A percentile compares a stretch with the other conserved stretches of the same genome.
These are phyloP conservation scores for Phragmatobia fuliginosa DNA, from an alignment of 2,888 invertebrate genomes.

Conservation along the genomic window DNA sequence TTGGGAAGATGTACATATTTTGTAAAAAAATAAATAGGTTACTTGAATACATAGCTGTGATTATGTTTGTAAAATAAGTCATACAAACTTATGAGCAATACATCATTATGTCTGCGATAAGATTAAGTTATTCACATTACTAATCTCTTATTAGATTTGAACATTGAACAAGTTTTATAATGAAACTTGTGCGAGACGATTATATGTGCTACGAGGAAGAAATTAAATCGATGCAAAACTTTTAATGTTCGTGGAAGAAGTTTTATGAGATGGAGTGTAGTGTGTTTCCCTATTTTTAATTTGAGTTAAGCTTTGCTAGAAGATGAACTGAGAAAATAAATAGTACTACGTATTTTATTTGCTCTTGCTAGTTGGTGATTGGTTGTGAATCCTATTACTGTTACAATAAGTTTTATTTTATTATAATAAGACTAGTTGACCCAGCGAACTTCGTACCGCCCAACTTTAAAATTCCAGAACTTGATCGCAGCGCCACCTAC, in stretches of 20 bases:
- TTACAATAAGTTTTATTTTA: no score
- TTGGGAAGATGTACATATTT: no score
- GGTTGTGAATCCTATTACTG: no score
- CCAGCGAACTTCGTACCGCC: no score
- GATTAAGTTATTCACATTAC: not conserved
- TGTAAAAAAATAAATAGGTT: not conserved
- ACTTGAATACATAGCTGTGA: not conserved
- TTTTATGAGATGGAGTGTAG: conserved; percentile 16
- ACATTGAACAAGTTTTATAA: not conserved
- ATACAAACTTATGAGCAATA: not conserved
- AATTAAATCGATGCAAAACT: conserved; percentile 32
- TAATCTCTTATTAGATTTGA: not conserved
- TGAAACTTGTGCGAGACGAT: conserved; percentile 4
- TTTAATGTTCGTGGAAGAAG: not conserved
- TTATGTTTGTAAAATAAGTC: not conserved
- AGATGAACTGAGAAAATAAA: not conserved
- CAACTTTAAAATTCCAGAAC: no score
- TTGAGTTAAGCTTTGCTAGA: not conserved
- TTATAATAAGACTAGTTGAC: no score
- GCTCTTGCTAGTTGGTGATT: not conserved
- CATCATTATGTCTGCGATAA: not conserved
- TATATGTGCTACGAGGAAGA: conserved; percentile 15
- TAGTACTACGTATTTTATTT: not conserved
- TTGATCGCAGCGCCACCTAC: no score
- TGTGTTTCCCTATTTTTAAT: not conserved